Evolutionary conservation across 2,797 vertebrate species (phyloP).

Genomic region (Basileuterus tristriatus): DNA sequence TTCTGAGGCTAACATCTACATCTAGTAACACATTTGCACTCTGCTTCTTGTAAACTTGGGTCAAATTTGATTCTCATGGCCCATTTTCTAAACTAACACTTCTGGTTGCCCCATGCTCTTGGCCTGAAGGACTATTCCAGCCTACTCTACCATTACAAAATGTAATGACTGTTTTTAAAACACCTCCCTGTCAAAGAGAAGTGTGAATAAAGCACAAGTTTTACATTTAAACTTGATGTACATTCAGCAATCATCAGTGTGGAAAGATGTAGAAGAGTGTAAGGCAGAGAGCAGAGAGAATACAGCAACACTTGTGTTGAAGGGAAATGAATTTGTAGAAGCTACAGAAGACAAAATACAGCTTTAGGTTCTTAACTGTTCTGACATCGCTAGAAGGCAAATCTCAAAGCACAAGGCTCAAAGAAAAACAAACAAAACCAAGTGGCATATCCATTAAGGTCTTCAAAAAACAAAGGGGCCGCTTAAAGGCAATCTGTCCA

Average conservation of each 20-base stretch:
- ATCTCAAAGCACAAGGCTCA: background rate
- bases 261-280: background rate
- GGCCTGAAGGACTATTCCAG: background rate
- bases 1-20: background rate
- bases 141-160: background rate
- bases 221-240: background rate
- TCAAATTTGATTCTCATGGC: background rate
- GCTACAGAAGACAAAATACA: background rate
- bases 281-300: background rate
- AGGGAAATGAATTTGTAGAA: background rate
- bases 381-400: background rate
- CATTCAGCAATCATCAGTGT: background rate
- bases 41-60: background rate
- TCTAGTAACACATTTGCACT: background rate
- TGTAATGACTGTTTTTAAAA: background rate
- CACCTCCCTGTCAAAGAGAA: background rate
- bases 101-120: background rate
- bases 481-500: conserved; percentile 3
- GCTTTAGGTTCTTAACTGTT: background rate
- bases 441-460: background rate
- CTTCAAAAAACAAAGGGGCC: background rate
- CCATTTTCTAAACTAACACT: background rate
- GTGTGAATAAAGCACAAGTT: background rate
- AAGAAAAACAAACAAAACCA: background rate
- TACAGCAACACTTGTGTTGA: background rate